phyloP scores from a whole-genome alignment of 2,113 vertebrate species.

The Eublepharis macularius region DNA sequence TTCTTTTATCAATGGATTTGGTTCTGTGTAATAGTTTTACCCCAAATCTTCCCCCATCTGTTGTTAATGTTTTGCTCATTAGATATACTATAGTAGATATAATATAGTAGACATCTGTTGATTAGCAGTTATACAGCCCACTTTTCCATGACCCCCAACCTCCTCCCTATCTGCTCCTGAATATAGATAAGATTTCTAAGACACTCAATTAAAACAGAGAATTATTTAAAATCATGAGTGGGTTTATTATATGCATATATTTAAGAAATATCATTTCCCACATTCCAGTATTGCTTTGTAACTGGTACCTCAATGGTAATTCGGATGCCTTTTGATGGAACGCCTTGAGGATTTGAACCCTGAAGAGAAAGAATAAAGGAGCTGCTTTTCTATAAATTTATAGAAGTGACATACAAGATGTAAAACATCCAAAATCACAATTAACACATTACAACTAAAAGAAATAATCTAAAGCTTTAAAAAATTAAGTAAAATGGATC shows the following conservation, averaged over 20 bases:
- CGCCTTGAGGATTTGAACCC: not conserved
- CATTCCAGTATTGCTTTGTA: not conserved
- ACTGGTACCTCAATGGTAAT: not conserved
- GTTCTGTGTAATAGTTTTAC: not conserved
- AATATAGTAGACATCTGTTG: no score
- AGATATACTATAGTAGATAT: not conserved
- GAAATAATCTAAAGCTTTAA: not conserved
- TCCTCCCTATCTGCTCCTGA: not conserved
- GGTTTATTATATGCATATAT: not conserved
- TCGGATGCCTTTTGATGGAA: not conserved
- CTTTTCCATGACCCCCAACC: no score
- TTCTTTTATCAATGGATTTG: not conserved
- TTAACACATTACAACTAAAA: not conserved
- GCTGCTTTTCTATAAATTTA: not conserved
- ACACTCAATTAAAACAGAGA: not conserved
- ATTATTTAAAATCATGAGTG: not conserved
- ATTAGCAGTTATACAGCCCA: no score
- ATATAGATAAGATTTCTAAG: not conserved
- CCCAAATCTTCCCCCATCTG: not conserved
- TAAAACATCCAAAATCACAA: not conserved
- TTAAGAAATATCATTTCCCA: not conserved
- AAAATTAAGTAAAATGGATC: not conserved
- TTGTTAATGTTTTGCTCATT: not conserved
- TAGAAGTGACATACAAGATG: not conserved
- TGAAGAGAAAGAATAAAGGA: not conserved